phyloP scores from a whole-genome alignment of 2,888 invertebrate genomes.

The Quadroppia sp. region DNA sequence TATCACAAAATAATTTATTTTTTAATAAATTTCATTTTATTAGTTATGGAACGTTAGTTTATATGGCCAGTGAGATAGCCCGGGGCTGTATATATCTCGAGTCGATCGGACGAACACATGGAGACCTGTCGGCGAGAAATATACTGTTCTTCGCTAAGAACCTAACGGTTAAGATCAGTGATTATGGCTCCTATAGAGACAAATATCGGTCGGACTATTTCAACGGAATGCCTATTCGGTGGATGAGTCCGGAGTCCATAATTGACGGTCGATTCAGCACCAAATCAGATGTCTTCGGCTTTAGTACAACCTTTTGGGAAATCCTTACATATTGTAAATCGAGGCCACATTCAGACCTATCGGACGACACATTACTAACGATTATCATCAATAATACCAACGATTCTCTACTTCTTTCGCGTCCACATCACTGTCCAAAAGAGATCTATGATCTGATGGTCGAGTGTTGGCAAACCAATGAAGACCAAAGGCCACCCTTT shows the following conservation, averaged over 20 bases:
- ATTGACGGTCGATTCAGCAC: conserved; percentile 72
- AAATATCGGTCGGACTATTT: conserved; percentile 75
- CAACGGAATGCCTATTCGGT: conserved; percentile 75
- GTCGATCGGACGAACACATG: conserved; percentile 80
- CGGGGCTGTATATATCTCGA: conserved; percentile 88
- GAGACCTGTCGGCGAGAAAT: conserved; percentile 81
- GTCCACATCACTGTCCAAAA: conserved; percentile 72
- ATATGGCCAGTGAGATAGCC: conserved; percentile 77
- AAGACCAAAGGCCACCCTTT: conserved; percentile 75
- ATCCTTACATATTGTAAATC: conserved; percentile 71
- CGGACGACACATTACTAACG: conserved; percentile 73
- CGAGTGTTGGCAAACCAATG: conserved; percentile 82
- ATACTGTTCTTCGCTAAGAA: conserved; percentile 29
- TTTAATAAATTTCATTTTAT: not conserved
- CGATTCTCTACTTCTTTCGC: conserved; percentile 56
- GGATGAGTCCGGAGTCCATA: conserved; percentile 86
- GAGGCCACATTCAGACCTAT: conserved; percentile 69
- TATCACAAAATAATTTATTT: not conserved
- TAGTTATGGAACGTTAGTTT: conserved; percentile 58
- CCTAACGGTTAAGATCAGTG: conserved; percentile 68
- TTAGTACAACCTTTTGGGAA: conserved; percentile 82
- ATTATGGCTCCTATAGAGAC: conserved; percentile 79
- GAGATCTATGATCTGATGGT: conserved; percentile 87
- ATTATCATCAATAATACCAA: conserved; percentile 58
- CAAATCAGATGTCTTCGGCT: conserved; percentile 86